phyloP scores from a whole-genome alignment of 2,888 invertebrate species.

The Microplitis deprimator region DNA sequence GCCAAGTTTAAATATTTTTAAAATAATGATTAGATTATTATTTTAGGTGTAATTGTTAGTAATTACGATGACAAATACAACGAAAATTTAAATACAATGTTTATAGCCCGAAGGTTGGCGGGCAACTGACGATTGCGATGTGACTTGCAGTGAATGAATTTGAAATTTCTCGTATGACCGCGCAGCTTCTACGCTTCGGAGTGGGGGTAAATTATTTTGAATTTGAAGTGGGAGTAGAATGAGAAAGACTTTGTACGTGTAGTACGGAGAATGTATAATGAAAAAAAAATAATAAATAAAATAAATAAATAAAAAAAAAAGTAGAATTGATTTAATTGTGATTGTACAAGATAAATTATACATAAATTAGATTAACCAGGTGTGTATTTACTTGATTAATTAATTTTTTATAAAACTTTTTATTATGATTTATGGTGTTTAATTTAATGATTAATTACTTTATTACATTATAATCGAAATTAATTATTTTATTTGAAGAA shows the following conservation, averaged over 20 bases:
- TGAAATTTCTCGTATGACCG: slow-evolving; percentile 54
- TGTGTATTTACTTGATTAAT: background rate
- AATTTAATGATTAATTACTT: background rate
- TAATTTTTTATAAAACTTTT: background rate
- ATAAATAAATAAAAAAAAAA: slow-evolving; percentile 25
- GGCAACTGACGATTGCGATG: slow-evolving; percentile 53
- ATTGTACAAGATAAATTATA: background rate
- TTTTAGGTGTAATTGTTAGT: background rate
- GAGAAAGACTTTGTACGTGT: background rate
- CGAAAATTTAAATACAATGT: too few relatives aligned
- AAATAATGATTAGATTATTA: background rate
- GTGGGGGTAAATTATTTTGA: slow-evolving; percentile 15
- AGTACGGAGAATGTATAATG: slow-evolving; percentile 33
- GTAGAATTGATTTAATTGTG: slow-evolving; percentile 17
- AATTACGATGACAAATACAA: background rate
- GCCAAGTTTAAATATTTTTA: background rate
- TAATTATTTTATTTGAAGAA: background rate
- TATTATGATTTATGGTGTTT: background rate
- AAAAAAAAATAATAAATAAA: slow-evolving; percentile 40
- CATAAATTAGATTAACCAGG: background rate
- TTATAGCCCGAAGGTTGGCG: slow-evolving; percentile 33
- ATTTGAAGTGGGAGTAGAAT: slow-evolving; percentile 43
- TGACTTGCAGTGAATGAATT: slow-evolving; percentile 59
- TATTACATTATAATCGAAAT: background rate
- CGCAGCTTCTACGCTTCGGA: slow-evolving; percentile 19